phyloP scores from a whole-genome alignment of 2,888 invertebrate species.

The Cyclophora punctaria region DNA sequence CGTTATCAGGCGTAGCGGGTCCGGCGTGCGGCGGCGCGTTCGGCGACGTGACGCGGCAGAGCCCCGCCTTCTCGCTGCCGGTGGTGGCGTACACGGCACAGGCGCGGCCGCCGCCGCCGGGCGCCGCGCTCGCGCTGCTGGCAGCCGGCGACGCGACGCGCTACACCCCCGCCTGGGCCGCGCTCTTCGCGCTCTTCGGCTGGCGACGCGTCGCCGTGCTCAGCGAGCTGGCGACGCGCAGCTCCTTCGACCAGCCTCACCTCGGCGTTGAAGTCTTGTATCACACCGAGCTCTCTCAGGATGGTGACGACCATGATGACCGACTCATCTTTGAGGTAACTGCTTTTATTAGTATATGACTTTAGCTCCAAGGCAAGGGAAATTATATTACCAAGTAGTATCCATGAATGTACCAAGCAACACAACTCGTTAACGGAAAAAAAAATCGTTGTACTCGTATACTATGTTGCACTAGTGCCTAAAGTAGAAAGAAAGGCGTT shows the following conservation, averaged over 20 bases:
- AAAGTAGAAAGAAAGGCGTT: too few species aligned
- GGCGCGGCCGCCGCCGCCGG: slow-evolving; percentile 30
- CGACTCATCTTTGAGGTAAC: slow-evolving; percentile 7
- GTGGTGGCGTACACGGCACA: slow-evolving; percentile 50
- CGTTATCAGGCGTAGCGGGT: slow-evolving; percentile 49
- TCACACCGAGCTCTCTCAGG: slow-evolving; percentile 54
- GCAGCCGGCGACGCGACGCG: slow-evolving; percentile 36
- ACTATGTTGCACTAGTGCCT: too few species aligned
- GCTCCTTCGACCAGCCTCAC: slow-evolving; percentile 33
- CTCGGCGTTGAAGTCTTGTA: slow-evolving; percentile 35
- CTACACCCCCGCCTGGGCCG: slow-evolving; percentile 25
- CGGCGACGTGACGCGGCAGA: slow-evolving; percentile 48
- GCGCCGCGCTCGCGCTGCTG: slow-evolving; percentile 35
- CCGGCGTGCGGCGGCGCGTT: slow-evolving; percentile 56
- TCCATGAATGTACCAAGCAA: too few species aligned
- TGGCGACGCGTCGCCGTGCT: slow-evolving; percentile 52
- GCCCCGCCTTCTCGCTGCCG: slow-evolving; percentile 42
- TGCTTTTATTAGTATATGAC: too few species aligned
- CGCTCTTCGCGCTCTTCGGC: slow-evolving; percentile 27
- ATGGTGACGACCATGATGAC: slow-evolving; percentile 25
- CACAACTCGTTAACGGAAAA: too few species aligned
- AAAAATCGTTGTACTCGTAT: too few species aligned
- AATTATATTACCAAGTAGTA: too few species aligned
- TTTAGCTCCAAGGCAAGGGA: too few species aligned
- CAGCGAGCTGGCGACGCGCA: slow-evolving; percentile 41